A percentile compares a stretch with the other conserved stretches of the same genome.
phyloP scores from a whole-genome alignment of 2,888 invertebrate species.

The Phengaris alcon region DNA sequence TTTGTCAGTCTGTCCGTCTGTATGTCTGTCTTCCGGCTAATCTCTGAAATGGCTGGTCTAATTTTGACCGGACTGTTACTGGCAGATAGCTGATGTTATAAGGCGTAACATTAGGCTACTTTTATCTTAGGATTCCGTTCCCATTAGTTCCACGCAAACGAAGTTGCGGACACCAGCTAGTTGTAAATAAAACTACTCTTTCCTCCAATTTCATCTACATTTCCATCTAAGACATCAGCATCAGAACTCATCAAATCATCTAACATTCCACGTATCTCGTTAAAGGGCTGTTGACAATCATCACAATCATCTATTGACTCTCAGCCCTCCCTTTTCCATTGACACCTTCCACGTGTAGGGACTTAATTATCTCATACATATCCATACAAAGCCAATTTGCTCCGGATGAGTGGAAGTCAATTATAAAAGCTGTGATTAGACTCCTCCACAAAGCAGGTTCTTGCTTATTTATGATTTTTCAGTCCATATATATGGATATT shows the following conservation, averaged over 20 bases:
- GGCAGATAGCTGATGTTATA: too few species aligned
- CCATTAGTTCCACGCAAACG: too few species aligned
- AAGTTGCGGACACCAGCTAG: neutral
- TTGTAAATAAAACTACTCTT: neutral
- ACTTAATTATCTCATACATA: conserved; percentile 23
- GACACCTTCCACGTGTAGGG: conserved; percentile 19
- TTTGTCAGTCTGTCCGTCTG: too few species aligned
- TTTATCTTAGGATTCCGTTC: too few species aligned
- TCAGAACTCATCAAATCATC: conserved; percentile 6
- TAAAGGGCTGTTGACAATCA: conserved; percentile 3
- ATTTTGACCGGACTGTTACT: too few species aligned
- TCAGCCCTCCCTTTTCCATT: neutral
- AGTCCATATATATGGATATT: neutral
- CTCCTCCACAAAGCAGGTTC: neutral
- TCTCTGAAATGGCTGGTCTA: too few species aligned
- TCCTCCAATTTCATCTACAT: neutral
- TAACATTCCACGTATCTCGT: neutral
- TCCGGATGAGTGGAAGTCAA: conserved; percentile 3
- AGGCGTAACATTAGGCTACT: too few species aligned
- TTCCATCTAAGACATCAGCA: neutral
- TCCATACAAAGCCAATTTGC: conserved; percentile 20
- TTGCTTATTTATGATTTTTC: neutral
- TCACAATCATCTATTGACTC: neutral
- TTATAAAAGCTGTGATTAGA: neutral
- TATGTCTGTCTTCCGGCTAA: too few species aligned